These are phyloP conservation scores for Perca flavescens DNA, from an alignment of 2,113 vertebrate genomes.

Conservation along the genomic window DNA sequence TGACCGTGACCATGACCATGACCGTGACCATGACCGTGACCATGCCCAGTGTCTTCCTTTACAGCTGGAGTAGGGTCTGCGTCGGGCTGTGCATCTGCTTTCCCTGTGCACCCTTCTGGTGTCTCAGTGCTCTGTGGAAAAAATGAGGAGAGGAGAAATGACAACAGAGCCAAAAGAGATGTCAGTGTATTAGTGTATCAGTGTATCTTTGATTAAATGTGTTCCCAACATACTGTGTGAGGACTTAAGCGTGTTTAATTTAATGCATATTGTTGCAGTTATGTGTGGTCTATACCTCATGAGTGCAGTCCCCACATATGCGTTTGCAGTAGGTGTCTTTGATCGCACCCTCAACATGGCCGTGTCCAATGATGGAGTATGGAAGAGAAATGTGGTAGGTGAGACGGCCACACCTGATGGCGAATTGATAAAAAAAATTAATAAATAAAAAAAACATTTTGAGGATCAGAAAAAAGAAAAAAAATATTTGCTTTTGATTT, in stretches of 20 bases:
- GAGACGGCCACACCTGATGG: conserved; percentile 91
- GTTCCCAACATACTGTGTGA: not conserved
- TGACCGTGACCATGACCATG: conserved; percentile 24
- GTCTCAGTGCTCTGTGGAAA: conserved; percentile 59
- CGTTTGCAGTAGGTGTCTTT: conserved; percentile 89
- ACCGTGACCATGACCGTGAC: conserved; percentile 37
- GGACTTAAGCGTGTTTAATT: not conserved
- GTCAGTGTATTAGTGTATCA: not conserved
- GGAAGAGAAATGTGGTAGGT: conserved; percentile 90
- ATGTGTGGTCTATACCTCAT: conserved; percentile 80
- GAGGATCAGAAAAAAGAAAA: not conserved
- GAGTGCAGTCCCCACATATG: conserved; percentile 89
- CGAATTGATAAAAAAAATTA: conserved; percentile 19
- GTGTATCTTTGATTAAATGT: not conserved
- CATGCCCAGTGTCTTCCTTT: conserved; percentile 42
- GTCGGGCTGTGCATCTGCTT: conserved; percentile 51
- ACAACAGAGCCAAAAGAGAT: not conserved
- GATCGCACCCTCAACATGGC: conserved; percentile 90
- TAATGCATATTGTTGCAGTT: not conserved
- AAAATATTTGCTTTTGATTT: not conserved
- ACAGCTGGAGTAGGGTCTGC: conserved; percentile 17
- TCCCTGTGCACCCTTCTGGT: conserved; percentile 68
- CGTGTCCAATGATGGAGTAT: conserved; percentile 87
- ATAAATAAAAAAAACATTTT: not conserved
- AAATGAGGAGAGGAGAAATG: not conserved